Evolutionary conservation across 1,140 invertebrate species (phyloP).

Genomic region (Heliothis virescens): DNA sequence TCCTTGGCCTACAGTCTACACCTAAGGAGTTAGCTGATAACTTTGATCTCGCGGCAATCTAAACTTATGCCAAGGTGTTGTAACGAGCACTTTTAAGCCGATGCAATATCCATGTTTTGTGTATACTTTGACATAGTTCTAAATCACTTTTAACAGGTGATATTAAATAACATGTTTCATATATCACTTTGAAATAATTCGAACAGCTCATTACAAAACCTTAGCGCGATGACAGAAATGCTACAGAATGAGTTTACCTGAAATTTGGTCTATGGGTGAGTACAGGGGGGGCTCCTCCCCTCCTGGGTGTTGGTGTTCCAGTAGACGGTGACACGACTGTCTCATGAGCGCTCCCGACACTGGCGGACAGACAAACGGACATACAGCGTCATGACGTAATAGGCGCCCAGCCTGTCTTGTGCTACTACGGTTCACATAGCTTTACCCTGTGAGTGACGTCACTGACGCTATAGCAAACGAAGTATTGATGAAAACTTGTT

Average conservation of each 20-base stretch:
- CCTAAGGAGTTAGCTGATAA: constrained; percentile 27
- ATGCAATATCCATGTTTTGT: not conserved
- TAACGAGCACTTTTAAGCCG: not conserved
- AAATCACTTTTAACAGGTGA: not conserved
- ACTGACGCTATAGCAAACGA: too few relatives aligned
- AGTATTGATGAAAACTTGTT: too few relatives aligned
- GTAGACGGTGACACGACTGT: constrained; percentile 85
- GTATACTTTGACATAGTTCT: not conserved
- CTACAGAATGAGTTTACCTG: constrained; percentile 71
- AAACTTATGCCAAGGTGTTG: constrained; percentile 9
- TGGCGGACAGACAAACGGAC: constrained; percentile 53
- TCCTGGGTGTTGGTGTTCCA: constrained; percentile 84
- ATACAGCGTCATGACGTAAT: constrained; percentile 11
- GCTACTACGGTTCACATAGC: too few relatives aligned
- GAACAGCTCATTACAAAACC: not conserved
- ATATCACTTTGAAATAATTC: not conserved
- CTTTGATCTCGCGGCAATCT: constrained; percentile 12
- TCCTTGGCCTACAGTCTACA: constrained; percentile 11
- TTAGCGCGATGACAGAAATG: constrained; percentile 5
- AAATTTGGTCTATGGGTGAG: constrained; percentile 85
- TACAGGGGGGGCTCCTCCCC: constrained; percentile 83
- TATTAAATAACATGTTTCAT: too few relatives aligned
- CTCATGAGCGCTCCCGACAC: constrained; percentile 85
- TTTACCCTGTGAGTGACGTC: too few relatives aligned
- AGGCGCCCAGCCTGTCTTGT: too few relatives aligned